Evolutionary conservation across 2,113 vertebrate genomes (phyloP), one percentile per base, ranked within the genome.

Genomic region (Clupea harengus): DNA sequence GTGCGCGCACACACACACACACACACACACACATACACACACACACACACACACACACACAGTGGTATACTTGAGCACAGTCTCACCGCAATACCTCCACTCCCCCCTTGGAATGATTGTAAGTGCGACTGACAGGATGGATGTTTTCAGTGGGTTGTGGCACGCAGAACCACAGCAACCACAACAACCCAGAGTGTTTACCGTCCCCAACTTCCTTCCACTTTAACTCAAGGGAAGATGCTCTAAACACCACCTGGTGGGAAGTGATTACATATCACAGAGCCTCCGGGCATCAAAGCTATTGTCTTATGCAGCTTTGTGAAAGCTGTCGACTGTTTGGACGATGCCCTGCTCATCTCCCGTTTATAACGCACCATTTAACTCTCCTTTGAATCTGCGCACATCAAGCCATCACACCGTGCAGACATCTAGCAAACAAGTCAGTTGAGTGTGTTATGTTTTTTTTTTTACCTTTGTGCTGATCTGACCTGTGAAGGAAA

Each of bases 241-340:
- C 81, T 45, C 80, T 83, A 84, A 54, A 88, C 81, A 84, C 85
- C 45, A 87, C 84, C 90, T 85, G 64, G 88, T 78, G 86, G 87
- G 81, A 88, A 88, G 87, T 85, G 78, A 90, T 92, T 88, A 85
- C 6, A 80, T 50, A 47, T 45, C 67, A 86, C 84, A 87, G 45
- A 81, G 39, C 15, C 39, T 2, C 45, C 10, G 15, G 13, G 20
- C 82, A 85, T 25, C 64, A 52, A 83, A 86, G 75, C 75, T 88
- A 89, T 88, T 20, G 87, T 89, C 88, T 85, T 82, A 81, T 15
- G 45, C 47, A 72, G 83, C 81, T 87, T 89, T 86, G 49, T 84
- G 75, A 50, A 57, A 88, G 64, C 11, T 15, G 52, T 54, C 52
- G 13, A 28, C 82, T 81, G 32, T 67, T 83, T 57, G n/a, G 18